A percentile compares a stretch with the other conserved stretches of the same genome.
These are phyloP conservation scores for Corvus hawaiiensis DNA, from an alignment of 2,113 vertebrate genomes.

Conservation along the genomic window DNA sequence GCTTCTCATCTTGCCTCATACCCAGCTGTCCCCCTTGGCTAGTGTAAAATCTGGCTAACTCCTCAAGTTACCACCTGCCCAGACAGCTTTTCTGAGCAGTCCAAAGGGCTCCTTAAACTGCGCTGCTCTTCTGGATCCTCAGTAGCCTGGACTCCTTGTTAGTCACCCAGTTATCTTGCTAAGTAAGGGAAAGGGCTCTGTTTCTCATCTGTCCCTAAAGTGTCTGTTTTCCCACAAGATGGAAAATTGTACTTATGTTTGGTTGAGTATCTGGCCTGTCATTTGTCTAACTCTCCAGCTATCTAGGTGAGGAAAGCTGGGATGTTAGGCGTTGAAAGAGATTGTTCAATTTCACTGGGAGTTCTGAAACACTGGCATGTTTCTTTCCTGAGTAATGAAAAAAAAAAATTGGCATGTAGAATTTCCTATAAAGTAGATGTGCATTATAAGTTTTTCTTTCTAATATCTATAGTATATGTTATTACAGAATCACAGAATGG, in stretches of 20 bases:
- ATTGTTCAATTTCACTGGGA: background rate
- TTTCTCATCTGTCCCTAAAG: background rate
- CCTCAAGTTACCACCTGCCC: background rate
- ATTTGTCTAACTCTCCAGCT: background rate
- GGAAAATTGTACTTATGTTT: background rate
- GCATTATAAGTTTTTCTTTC: background rate
- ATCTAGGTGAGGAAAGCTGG: background rate
- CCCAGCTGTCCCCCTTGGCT: conserved; percentile 15
- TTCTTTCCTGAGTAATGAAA: background rate
- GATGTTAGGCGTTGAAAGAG: background rate
- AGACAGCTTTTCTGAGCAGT: background rate
- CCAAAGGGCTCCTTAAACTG: background rate
- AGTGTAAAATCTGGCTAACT: background rate
- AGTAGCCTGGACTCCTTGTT: background rate
- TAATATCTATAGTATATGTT: background rate
- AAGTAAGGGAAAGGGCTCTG: background rate
- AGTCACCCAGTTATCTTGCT: background rate
- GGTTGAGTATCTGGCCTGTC: background rate
- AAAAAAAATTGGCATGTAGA: background rate
- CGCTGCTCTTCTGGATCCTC: background rate
- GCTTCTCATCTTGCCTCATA: background rate
- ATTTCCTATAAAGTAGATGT: background rate
- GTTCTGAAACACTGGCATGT: background rate
- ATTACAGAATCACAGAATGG: background rate
- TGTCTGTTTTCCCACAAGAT: background rate